Percentiles rank a stretch among this genome's conserved stretches.
phyloP scores from a whole-genome alignment of 1,140 invertebrate genomes.

The Nasonia giraulti region DNA sequence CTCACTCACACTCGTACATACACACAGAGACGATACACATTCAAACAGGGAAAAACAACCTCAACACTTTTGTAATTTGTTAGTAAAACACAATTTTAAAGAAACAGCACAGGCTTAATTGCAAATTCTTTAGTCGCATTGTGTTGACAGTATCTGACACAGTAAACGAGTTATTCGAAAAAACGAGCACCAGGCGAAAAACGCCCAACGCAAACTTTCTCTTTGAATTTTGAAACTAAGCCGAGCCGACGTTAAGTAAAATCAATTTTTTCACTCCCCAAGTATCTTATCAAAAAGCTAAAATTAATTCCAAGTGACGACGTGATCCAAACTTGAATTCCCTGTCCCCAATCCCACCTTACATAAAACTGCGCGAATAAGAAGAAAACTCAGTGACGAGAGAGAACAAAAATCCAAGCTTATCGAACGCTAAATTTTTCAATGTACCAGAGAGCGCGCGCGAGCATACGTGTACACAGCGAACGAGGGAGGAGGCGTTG shows the following conservation, averaged over 20 bases:
- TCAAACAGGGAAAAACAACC: too few relatives aligned
- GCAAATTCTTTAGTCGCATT: slow-evolving; percentile 38
- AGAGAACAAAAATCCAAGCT: neutral
- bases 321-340: neutral
- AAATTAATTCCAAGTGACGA: slow-evolving; percentile 19
- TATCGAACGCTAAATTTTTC: neutral
- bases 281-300: neutral
- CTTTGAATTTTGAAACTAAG: slow-evolving; percentile 11
- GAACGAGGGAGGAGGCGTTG: neutral
- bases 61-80: too few relatives aligned
- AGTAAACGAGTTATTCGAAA: neutral
- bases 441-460: neutral
- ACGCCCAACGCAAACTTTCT: slow-evolving; percentile 32
- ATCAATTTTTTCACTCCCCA: neutral
- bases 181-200: neutral
- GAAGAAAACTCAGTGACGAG: neutral
- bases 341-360: neutral
- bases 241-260: slow-evolving; percentile 2
- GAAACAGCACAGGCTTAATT: too few relatives aligned
- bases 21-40: too few relatives aligned
- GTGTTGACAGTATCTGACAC: neutral
- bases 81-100: too few relatives aligned
- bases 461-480: neutral
- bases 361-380: neutral
- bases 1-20: too few relatives aligned